A percentile compares a stretch with the other conserved stretches of the same genome.
These are phyloP conservation scores for Hylyphantes graminicola DNA, from an alignment of 1,140 invertebrate species.

Conservation along the genomic window DNA sequence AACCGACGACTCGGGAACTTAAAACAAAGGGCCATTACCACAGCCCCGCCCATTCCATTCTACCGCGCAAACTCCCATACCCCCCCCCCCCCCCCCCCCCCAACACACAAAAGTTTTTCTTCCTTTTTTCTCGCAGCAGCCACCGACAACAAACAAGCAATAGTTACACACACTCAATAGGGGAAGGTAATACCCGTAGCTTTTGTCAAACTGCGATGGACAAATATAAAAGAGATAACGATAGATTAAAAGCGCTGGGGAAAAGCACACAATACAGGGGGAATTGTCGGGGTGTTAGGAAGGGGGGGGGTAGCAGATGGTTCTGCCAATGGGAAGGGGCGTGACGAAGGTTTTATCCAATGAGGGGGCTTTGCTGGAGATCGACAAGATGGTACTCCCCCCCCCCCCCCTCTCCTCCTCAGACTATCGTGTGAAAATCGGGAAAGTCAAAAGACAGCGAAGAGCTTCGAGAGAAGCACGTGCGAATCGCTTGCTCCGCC, in stretches of 20 bases:
- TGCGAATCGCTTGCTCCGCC: not conserved
- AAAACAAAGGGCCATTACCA: constrained; percentile 57
- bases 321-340: constrained; percentile 42
- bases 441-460: constrained; percentile 53
- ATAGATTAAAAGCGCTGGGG: constrained; percentile 34
- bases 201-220: constrained; percentile 29
- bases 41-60: constrained; percentile 26
- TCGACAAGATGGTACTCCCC: constrained; percentile 41
- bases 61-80: not conserved
- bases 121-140: not conserved
- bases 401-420: not conserved
- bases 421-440: constrained; percentile 42
- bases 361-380: constrained; percentile 15
- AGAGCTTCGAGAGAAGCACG: not conserved
- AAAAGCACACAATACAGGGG: constrained; percentile 13
- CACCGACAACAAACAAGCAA: not conserved
- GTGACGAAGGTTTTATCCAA: constrained; percentile 32
- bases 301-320: constrained; percentile 46
- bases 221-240: constrained; percentile 56
- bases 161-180: not conserved
- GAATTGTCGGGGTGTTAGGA: constrained; percentile 33
- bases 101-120: not conserved
- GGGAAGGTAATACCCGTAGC: constrained; percentile 22
- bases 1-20: constrained; percentile 45
- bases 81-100: not conserved